Base-by-base conservation (phyloP, 2,797 vertebrate genomes). In the Bovichtus variegatus region DNA sequence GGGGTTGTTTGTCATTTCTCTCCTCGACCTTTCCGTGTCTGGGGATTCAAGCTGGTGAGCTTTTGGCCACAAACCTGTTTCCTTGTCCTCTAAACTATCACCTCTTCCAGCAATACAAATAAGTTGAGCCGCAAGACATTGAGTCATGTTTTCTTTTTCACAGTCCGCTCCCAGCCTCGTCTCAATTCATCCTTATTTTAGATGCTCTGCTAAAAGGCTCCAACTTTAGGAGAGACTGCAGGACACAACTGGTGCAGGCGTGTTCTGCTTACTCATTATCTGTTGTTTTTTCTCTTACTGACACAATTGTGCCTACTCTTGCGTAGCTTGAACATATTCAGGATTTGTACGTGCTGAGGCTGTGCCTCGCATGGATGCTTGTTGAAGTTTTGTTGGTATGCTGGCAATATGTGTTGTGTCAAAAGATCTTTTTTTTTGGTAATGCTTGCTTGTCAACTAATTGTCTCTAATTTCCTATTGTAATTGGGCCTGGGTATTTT, bases 131-230 rank as follows among this genome's bases (percentile, higher is more conserved):
- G 23, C 1, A 5, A 72, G 68, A 71, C 53, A 4, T 18, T 90
- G 87, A 91, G 76, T 92, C 87, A 88, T 55, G 51, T n/a, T 85
- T n/a, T 76, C 74, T 70, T 75, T 43, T 66, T 71, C 67, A 21
- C 58, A 51, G 59, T 60, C 70, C 41, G 36, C 46, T 72, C 38
- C 6, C 53, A 62, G 73, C 58, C 68, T 40, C 2, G 0, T 21
- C 58, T 80, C 65, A 79, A 83, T 85, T 89, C 75, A 74, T 77
- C 59, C 55, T 84, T 60, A 64, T 82, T 85, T 77, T 51, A 71
- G 72, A 63, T 5, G 5, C 49, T 76, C 29, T 58, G 53, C 65
- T 59, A 63, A 47, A 25, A 68, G 61, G 59, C 21, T 12, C 43
- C 34, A 16, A 65, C 49, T 76, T 60, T 64, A 19, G 50, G 21